Percentiles rank a stretch among this genome's conserved stretches.
phyloP scores from a whole-genome alignment of 1,140 invertebrate genomes.

The Drosophila equinoxialis region DNA sequence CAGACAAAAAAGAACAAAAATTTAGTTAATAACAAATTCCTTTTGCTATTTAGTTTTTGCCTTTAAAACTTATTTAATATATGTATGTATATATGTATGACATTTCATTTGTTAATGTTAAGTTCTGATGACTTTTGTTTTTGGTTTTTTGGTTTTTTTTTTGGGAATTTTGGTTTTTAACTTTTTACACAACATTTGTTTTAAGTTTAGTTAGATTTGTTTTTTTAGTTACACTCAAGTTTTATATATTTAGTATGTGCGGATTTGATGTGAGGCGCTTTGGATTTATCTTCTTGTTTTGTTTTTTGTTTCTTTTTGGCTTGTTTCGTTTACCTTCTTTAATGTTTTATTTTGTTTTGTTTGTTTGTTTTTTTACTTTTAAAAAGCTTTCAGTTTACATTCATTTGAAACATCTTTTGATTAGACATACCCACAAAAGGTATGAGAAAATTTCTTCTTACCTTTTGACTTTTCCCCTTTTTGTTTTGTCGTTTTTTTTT shows the following conservation, averaged over 20 bases:
- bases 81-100: constrained; percentile 15
- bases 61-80: constrained; percentile 43
- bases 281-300: constrained; percentile 35
- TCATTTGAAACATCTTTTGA: constrained; percentile 79
- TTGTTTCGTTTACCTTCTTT: constrained; percentile 37
- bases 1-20: constrained; percentile 29
- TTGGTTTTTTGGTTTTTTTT: constrained; percentile 35
- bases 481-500: not conserved
- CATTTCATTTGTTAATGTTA: constrained; percentile 23
- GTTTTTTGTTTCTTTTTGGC: constrained; percentile 15
- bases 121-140: constrained; percentile 18
- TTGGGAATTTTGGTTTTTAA: constrained; percentile 37
- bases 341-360: constrained; percentile 16
- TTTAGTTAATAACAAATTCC: constrained; percentile 2
- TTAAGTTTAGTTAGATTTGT: constrained; percentile 19
- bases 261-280: constrained; percentile 59
- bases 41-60: constrained; percentile 21
- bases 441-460: constrained; percentile 25
- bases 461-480: constrained; percentile 25
- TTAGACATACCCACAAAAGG: constrained; percentile 57
- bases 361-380: constrained; percentile 51
- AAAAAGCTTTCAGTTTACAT: constrained; percentile 77
- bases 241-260: constrained; percentile 23
- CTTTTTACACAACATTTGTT: constrained; percentile 51
- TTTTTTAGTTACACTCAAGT: constrained; percentile 18